Conservation (phyloP, 2,113 vertebrate genomes). For the Phalacrocorax brasilianus region DNA sequence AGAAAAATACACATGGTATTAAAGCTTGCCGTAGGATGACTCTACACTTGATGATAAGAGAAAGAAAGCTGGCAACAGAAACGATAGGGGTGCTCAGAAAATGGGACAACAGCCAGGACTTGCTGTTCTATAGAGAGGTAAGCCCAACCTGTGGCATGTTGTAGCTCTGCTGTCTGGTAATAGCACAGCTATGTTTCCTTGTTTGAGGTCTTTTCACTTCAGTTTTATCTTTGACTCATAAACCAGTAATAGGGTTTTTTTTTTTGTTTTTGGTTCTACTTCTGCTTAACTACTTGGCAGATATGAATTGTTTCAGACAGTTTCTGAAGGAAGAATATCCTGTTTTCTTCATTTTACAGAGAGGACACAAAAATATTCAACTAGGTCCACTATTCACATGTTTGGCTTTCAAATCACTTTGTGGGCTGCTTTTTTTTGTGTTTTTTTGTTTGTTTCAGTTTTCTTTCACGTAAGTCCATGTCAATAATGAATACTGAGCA, state of each 20-base stretch:
- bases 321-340: not conserved
- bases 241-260: not conserved
- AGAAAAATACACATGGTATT: not conserved
- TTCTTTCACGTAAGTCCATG: not conserved
- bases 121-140: not conserved
- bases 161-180: not conserved
- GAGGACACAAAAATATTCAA: not conserved
- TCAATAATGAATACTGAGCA: not conserved
- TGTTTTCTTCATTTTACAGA: not conserved
- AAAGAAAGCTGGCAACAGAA: not conserved
- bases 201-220: not conserved
- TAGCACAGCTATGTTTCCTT: fast-evolving
- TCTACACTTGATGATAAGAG: not conserved
- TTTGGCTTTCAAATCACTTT: not conserved
- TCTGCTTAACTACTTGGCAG: not conserved
- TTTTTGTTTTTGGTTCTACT: not conserved
- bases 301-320: not conserved
- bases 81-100: not conserved
- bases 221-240: not conserved
- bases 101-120: not conserved
- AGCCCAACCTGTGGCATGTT: not conserved
- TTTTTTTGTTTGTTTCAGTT: not conserved
- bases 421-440: not conserved
- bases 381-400: not conserved
- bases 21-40: not conserved